Evolutionary conservation across 2,888 invertebrate species (phyloP).

Genomic region (Nesidiocoris tenuis): DNA sequence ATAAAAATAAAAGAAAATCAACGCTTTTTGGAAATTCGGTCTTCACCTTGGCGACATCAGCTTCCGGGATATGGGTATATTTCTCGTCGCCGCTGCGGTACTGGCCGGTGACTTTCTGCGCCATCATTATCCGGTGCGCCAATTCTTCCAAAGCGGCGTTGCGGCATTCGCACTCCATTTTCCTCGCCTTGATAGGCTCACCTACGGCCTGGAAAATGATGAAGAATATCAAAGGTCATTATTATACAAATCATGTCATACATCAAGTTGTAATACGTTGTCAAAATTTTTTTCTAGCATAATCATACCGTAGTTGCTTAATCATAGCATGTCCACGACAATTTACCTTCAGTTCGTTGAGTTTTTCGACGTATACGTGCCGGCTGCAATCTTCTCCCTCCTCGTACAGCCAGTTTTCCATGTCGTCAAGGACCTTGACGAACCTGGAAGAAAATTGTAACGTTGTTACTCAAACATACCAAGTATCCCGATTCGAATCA

Average conservation of each 20-base stretch:
- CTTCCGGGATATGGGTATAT: constrained; percentile 61
- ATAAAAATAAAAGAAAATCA: not conserved
- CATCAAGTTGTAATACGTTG: not conserved
- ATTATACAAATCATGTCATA: not conserved
- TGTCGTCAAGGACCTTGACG: constrained; percentile 67
- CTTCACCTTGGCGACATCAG: constrained; percentile 75
- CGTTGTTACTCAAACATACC: not conserved
- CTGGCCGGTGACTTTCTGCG: constrained; percentile 76
- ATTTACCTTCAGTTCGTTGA: constrained; percentile 56
- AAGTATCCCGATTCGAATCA: too few species aligned
- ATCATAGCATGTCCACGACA: not conserved
- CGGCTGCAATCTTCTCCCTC: constrained; percentile 91
- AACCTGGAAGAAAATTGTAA: constrained; percentile 38
- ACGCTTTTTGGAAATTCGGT: too few species aligned
- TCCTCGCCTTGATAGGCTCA: constrained; percentile 83
- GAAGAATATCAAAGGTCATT: not conserved
- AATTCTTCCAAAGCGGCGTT: constrained; percentile 79
- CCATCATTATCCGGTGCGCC: constrained; percentile 71
- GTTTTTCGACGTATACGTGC: constrained; percentile 63
- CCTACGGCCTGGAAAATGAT: constrained; percentile 60
- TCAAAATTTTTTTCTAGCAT: too few species aligned
- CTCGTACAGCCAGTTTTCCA: constrained; percentile 97
- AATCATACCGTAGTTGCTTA: not conserved
- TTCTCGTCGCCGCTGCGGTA: constrained; percentile 60
- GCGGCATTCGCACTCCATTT: constrained; percentile 76